Base-by-base conservation (phyloP, 2,888 invertebrate species). In the Heliconius sara region DNA sequence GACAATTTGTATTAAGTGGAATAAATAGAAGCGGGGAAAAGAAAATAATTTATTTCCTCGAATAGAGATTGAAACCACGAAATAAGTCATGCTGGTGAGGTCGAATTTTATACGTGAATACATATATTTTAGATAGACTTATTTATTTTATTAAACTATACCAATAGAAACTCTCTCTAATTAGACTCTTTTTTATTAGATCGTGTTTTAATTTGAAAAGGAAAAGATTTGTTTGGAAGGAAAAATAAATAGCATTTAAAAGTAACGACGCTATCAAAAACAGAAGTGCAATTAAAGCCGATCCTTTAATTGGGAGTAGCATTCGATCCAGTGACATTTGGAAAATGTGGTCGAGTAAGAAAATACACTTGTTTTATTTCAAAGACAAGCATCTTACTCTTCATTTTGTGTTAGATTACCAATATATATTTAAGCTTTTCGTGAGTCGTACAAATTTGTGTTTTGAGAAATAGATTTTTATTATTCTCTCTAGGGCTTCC, bases 281-380 rank as follows among this genome's bases (percentile, higher is more conserved):
- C 78, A 79, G 78, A 68, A 75, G 78, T 77, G 78, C 78, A 79
- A 79, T 79, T 79, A 79, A 79, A 79, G 60, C 74, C 78, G 74
- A 75, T 79, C 74, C 74, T 39, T 74, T 79, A 79, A 79, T 79
- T 79, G 60, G 78, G 78, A 67, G 70, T 75, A 68, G 68, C 72
- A 78, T 79, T 75, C 74, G 78, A 79, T 74, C 68, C 68, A 75
- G 60, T 79, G 78, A 79, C 75, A 68, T 79, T 75, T 19, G 68
- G 60, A 74, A 75, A 75, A 74, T 63, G 78, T 63, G 78, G 78
- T 75, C 68, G 43, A 39, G 47, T 63, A 70, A 74, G n/a, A 75
- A 79, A 79, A 79, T 79, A 68, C 57, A 67, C 60, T 74, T 63
- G 63, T 52, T 79, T 68, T 67, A 73, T 19, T 39, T 60, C 16